phyloP scores from a whole-genome alignment of 2,797 vertebrate genomes.

The Molossus alvarezi region DNA sequence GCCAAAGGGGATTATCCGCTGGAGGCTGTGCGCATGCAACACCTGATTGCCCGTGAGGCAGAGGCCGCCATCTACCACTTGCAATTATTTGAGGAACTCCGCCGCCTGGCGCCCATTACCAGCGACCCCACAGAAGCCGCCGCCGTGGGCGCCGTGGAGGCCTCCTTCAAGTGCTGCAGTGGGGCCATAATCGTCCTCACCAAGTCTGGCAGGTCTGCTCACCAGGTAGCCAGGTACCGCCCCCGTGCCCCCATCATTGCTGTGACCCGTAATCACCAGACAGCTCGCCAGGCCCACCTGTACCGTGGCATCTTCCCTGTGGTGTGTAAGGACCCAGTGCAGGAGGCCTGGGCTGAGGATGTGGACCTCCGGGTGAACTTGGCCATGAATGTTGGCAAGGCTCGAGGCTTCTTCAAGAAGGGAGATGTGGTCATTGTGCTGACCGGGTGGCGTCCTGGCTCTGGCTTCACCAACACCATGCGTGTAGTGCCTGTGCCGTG shows the following conservation, averaged over 20 bases:
- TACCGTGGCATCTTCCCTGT: slow-evolving; percentile 97
- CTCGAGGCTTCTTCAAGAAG: slow-evolving; percentile 96
- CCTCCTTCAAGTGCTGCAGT: slow-evolving; percentile 99
- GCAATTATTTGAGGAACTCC: slow-evolving; percentile 98
- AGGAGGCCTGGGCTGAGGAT: slow-evolving; percentile 97
- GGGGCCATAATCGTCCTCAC: slow-evolving; percentile 99
- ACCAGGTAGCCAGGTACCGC: slow-evolving; percentile 97
- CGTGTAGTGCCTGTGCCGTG: slow-evolving; percentile 97
- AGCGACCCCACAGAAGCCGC: slow-evolving; percentile 98
- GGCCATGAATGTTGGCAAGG: slow-evolving; percentile 96
- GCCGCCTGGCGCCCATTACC: slow-evolving; percentile 96
- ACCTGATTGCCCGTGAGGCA: slow-evolving; percentile 99
- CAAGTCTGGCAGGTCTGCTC: slow-evolving; percentile 98
- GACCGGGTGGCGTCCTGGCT: slow-evolving; percentile 98
- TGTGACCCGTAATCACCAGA: slow-evolving; percentile 95
- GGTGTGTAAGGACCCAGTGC: slow-evolving; percentile 95
- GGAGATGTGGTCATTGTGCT: slow-evolving; percentile 96
- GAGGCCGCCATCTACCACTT: slow-evolving; percentile 99
- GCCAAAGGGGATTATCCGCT: too few species aligned
- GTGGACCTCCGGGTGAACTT: slow-evolving; percentile 97
- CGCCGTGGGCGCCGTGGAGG: slow-evolving; percentile 97
- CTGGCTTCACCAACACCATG: slow-evolving; percentile 99
- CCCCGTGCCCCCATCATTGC: slow-evolving; percentile 98
- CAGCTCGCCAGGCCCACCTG: slow-evolving; percentile 96
- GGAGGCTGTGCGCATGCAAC: too few species aligned